Evolutionary conservation across 2,888 invertebrate species (phyloP), one percentile per base, ranked within the genome.

Genomic region (Mylabris sibirica): DNA sequence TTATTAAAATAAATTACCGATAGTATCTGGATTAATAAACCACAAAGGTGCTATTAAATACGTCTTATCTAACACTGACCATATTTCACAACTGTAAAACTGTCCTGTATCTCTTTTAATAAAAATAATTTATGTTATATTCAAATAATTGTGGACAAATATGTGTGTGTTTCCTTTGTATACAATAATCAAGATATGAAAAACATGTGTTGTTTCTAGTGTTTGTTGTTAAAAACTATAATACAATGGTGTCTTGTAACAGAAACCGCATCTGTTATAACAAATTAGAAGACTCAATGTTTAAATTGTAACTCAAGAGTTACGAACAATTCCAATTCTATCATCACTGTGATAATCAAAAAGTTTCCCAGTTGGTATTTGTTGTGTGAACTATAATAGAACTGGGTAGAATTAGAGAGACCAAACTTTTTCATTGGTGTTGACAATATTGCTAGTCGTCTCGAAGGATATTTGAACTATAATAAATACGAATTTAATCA

Each of bases 281-380:
- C 20, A 53, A 53, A 53, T 53, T 53, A 22, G 53, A 53, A 53
- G 22, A 53, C 4, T 53, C 53, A 53, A 20, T 12, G 53, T 53
- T 44, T 11, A 53, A 20, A 53, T 20, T 49, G 41, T 20, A 49
- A 49, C 20, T 20, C 20, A 20, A 49, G 17, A 44, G 41, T 12
- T 12, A 41, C 5, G 17, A 44, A 17, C 41, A 44, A 41, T 4
- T 20, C 20, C 49, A 49, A 17, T 49, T 49, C 20, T 49, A 20
- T 20, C 49, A 44, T 44, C 41, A 49, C n/a, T 20, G 20, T 49
- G 20, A 49, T 49, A 49, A 49, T 49, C 49, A 49, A 49, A 44
- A 49, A n/a, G n/a, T 49, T 49, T 49, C 20, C 41, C 17, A 17
- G 12, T 38, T 3, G 12, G 38, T 38, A 14, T 41, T 44, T 44